Conservation (phyloP, 2,797 vertebrate species). For the Pachyuromys duprasi region DNA sequence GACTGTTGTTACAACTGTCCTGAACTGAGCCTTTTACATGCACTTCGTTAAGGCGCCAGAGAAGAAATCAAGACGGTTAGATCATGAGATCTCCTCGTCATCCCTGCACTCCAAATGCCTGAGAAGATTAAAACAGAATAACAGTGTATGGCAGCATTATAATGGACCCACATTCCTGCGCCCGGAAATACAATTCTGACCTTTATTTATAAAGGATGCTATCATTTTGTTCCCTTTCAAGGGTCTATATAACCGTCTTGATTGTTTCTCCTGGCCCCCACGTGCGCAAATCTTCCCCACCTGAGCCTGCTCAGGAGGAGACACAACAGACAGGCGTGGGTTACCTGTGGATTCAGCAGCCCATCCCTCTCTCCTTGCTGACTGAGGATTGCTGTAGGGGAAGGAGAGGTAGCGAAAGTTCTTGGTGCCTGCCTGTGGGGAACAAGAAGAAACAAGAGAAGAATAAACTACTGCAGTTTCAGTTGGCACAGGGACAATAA, state of each 20-base stretch:
- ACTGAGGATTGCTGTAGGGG: conserved; percentile 76
- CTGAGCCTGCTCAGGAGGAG: not conserved
- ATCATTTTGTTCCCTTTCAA: not conserved
- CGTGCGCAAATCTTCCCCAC: not conserved
- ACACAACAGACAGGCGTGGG: not conserved
- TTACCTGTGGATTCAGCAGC: conserved; percentile 85
- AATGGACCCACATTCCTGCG: not conserved
- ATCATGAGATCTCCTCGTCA: not conserved
- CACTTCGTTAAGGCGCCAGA: not conserved
- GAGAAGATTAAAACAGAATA: not conserved
- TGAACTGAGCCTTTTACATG: not conserved
- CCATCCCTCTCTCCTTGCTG: conserved; percentile 20
- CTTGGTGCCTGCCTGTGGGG: conserved; percentile 70
- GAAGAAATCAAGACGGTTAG: not conserved
- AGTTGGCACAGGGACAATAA: rapidly evolving
- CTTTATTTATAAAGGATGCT: not conserved
- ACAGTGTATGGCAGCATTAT: not conserved
- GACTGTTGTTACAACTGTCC: not conserved
- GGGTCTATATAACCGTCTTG: not conserved
- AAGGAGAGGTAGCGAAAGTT: conserved; percentile 87
- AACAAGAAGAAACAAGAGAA: conserved; percentile 68
- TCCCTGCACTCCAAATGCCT: not conserved
- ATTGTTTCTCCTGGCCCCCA: not conserved
- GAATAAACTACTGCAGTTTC: not conserved
- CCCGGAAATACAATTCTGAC: not conserved